These are phyloP conservation scores for Euphonia xanthogaster DNA, from an alignment of 2,797 vertebrate genomes.

Conservation along the genomic window DNA sequence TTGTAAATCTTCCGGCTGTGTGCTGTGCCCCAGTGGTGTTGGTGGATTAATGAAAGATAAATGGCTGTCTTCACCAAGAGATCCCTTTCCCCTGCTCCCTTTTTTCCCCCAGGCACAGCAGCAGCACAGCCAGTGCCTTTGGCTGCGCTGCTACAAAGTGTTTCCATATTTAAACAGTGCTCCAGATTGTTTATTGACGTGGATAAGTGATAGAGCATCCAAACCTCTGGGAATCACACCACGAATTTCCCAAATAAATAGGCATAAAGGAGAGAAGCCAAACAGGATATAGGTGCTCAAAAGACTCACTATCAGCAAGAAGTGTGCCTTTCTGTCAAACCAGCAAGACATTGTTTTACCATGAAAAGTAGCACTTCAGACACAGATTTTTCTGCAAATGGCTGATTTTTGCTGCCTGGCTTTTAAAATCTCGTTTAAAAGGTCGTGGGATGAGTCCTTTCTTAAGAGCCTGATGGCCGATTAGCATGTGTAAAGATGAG, in stretches of 20 bases:
- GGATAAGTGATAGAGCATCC: not conserved
- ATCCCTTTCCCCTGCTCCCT: accelerated
- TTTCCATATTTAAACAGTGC: conserved; percentile 39
- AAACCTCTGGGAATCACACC: not conserved
- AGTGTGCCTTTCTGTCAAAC: not conserved
- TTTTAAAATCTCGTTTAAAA: not conserved
- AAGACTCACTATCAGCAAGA: not conserved
- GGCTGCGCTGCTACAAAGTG: not conserved
- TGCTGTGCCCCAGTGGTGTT: not conserved
- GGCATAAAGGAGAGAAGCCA: conserved; percentile 1
- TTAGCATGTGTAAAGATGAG: not conserved
- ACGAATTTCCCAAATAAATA: conserved; percentile 23
- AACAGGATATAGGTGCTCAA: not conserved
- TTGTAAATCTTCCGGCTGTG: not conserved
- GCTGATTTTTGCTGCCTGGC: not conserved
- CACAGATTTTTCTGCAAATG: not conserved
- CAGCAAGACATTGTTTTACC: not conserved
- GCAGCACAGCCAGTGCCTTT: not conserved
- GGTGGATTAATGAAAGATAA: not conserved
- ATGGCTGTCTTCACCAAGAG: not conserved
- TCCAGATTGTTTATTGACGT: conserved; percentile 18
- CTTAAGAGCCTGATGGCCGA: not conserved
- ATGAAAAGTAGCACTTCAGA: not conserved
- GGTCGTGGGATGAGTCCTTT: not conserved
- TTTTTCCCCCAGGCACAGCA: not conserved